Conservation (phyloP, 2,113 vertebrate species). For the Noturus placidus region DNA sequence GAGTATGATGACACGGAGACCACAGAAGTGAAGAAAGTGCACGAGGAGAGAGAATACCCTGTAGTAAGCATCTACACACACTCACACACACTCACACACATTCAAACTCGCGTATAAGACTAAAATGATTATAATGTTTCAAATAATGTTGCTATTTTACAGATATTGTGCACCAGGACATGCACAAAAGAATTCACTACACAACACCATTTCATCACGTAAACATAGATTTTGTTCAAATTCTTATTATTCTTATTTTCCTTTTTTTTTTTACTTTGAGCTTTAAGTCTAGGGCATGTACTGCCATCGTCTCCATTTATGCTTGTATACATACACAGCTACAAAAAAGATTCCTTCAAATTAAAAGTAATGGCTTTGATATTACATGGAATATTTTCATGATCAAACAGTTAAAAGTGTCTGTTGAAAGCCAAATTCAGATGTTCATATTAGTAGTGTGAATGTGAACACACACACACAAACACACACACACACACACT, state of each 20-base stretch:
- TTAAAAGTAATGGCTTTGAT: not conserved
- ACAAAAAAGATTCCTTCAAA: not conserved
- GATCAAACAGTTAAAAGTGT: not conserved
- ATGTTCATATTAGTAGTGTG: not conserved
- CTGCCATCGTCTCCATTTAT: not conserved
- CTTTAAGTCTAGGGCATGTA: not conserved
- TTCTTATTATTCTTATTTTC: too few species aligned
- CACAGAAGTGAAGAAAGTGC: slow-evolving; percentile 69
- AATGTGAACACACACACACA: not conserved
- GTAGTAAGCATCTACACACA: slow-evolving; percentile 56
- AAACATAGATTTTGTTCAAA: not conserved
- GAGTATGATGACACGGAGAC: slow-evolving; percentile 71
- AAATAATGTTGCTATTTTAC: not conserved
- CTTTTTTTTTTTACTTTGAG: not conserved
- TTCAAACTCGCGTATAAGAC: slow-evolving; percentile 5
- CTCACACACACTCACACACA: not conserved
- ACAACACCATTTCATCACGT: not conserved
- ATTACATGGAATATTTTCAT: not conserved
- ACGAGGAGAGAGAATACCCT: slow-evolving; percentile 67
- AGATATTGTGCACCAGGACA: not conserved
- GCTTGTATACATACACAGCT: not conserved
- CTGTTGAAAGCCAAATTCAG: not conserved
- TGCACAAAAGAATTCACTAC: not conserved
- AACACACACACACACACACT: not conserved
- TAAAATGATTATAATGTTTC: not conserved